phyloP scores from a whole-genome alignment of 64 coral and sea anemone genomes.

The Acropora yongei region DNA sequence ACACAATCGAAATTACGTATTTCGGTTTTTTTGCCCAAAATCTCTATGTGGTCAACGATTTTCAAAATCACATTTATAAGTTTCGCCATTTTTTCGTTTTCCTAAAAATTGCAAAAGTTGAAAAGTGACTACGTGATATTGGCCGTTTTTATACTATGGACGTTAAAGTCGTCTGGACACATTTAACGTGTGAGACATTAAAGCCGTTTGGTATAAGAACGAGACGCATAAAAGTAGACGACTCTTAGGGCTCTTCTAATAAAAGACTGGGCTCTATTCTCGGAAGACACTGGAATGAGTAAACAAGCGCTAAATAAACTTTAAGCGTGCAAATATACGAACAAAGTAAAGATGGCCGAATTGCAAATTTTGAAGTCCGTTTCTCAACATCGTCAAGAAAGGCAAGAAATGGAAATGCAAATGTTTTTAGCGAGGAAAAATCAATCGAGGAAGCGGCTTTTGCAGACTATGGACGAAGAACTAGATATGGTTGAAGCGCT shows the following conservation, averaged over 20 bases:
- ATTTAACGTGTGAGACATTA: slow-evolving; percentile 62
- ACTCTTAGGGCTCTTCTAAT: not conserved
- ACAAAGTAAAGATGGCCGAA: not conserved
- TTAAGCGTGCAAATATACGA: not conserved
- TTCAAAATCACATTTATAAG: no score
- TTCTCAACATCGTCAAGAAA: slow-evolving; percentile 37
- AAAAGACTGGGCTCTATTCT: slow-evolving; percentile 41
- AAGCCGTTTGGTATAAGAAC: slow-evolving; percentile 47
- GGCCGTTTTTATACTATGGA: slow-evolving; percentile 61
- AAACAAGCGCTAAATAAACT: not conserved
- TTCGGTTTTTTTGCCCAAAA: no score
- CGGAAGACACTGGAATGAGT: slow-evolving; percentile 4
- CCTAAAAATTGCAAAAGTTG: no score
- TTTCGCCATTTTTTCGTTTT: no score
- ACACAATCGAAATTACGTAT: no score
- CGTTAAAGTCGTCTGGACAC: slow-evolving; percentile 40
- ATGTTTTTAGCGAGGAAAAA: slow-evolving; percentile 35
- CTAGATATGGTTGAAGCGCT: slow-evolving; percentile 31
- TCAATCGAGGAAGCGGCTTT: slow-evolving; percentile 26
- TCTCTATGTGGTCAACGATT: no score
- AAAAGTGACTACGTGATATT: not conserved
- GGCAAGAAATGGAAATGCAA: slow-evolving; percentile 20
- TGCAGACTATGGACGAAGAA: slow-evolving; percentile 19
- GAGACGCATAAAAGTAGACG: slow-evolving; percentile 21
- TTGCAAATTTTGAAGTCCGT: slow-evolving; percentile 27